Evolutionary conservation across 2,888 invertebrate genomes (phyloP), one percentile per base, ranked within the genome.

Genomic region (Plebejus melissa): DNA sequence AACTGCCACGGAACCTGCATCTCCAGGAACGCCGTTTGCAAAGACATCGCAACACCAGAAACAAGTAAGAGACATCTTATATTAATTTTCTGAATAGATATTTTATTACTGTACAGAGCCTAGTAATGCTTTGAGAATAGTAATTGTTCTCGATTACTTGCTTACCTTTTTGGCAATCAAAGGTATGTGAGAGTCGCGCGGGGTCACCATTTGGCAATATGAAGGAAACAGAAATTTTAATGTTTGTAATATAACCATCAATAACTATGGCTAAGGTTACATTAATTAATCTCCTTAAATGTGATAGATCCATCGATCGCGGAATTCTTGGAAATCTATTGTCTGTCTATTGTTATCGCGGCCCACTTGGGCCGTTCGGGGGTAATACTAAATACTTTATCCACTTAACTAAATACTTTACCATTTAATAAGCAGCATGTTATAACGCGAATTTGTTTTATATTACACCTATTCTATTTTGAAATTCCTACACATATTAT

Each of bases 1-100:
- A 50, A 75, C 38, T 82, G 82, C 57, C 41, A 78, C 58, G 80
- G 79, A 11, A 41, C 28, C 50, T 82, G 81, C 69, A 80, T 81
- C 60, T 74, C 77, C 0, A 79, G 70, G 75, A 79, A 78, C 41
- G 72, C 74, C 71, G 41, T 72, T 28, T 77, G 77, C 74, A 74
- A 70, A 69, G 75, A 72, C 32, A 74, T 76, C 38, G 54, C 57
- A 1, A 70, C 70, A 11, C 75, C 74, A 46, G 28, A 71, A 46
- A 50, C 32, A n/a, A 54, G 80, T 80, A 74, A 78, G 79, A 75
- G n/a, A 50, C 38, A 38, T 22, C 13, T 32, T 36, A 11, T 71
- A 65, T 69, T 65, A 65, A 46, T 46, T 46, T 46, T 9, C 4
- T 65, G 2, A 65, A 13, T 36, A 65, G 1, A 2, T 22, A 1